Percentiles rank a stretch among this genome's conserved stretches.
Conservation (phyloP, 2,113 vertebrate species). For the Phycodurus eques region DNA sequence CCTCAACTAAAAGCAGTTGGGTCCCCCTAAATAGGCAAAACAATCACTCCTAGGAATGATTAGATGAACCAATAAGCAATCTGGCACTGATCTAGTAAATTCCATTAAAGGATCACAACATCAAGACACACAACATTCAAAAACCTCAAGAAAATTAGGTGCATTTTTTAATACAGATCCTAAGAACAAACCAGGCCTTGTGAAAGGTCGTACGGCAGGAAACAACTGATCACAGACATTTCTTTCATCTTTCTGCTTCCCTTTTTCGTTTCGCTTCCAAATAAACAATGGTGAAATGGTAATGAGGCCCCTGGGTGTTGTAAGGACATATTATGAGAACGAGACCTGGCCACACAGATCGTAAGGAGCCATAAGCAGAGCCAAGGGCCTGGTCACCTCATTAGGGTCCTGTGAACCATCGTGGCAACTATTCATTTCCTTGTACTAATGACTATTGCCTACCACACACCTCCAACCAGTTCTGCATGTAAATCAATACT, state of each 20-base stretch:
- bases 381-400: conserved; percentile 52
- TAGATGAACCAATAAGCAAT: conserved; percentile 55
- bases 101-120: conserved; percentile 36
- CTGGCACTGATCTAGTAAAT: conserved; percentile 52
- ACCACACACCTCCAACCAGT: conserved; percentile 17
- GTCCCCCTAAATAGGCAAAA: conserved; percentile 52
- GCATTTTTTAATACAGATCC: conserved; percentile 27
- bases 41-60: conserved; percentile 53
- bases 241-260: conserved; percentile 53
- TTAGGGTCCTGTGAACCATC: conserved; percentile 62
- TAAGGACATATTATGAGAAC: conserved; percentile 61
- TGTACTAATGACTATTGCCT: conserved; percentile 41
- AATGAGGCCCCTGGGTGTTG: conserved; percentile 67
- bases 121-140: not conserved
- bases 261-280: conserved; percentile 46
- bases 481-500: conserved; percentile 32
- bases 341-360: conserved; percentile 59
- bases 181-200: conserved; percentile 35
- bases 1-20: conserved; percentile 11
- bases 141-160: not conserved
- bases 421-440: conserved; percentile 57
- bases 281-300: conserved; percentile 64
- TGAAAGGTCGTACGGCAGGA: conserved; percentile 46
- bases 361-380: conserved; percentile 40
- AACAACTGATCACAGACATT: conserved; percentile 55